phyloP scores from a whole-genome alignment of 2,888 invertebrate genomes.

The Julus scandinavius region DNA sequence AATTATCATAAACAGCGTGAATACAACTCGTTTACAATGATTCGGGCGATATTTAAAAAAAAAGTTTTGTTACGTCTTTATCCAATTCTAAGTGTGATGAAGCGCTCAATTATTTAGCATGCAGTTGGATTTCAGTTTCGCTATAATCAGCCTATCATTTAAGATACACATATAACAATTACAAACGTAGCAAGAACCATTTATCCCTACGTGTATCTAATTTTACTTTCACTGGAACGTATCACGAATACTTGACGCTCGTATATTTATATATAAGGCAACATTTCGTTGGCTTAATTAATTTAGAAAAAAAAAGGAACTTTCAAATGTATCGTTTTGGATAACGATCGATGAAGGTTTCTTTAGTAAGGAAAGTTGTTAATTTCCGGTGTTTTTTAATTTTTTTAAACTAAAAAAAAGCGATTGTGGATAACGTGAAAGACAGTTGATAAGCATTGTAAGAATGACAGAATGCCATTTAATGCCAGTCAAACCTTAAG shows the following conservation, averaged over 20 bases:
- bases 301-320: constrained; percentile 4
- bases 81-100: constrained; percentile 43
- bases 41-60: not conserved
- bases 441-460: no score
- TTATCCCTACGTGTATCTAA: not conserved
- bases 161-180: not conserved
- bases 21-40: constrained; percentile 3
- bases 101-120: constrained; percentile 36
- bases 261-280: not conserved
- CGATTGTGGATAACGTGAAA: no score
- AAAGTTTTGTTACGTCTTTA: constrained; percentile 2
- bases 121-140: not conserved
- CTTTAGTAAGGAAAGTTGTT: not conserved
- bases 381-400: not conserved
- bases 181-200: not conserved
- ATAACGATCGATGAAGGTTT: not conserved
- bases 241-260: not conserved
- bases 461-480: no score
- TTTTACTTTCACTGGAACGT: not conserved
- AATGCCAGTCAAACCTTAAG: no score
- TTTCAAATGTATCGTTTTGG: not conserved
- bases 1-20: constrained; percentile 43
- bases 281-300: constrained; percentile 35
- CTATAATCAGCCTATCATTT: constrained; percentile 2
- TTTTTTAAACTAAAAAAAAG: no score